phyloP scores from a whole-genome alignment of 2,888 invertebrate species.

The Carpatolechia fugitivella region DNA sequence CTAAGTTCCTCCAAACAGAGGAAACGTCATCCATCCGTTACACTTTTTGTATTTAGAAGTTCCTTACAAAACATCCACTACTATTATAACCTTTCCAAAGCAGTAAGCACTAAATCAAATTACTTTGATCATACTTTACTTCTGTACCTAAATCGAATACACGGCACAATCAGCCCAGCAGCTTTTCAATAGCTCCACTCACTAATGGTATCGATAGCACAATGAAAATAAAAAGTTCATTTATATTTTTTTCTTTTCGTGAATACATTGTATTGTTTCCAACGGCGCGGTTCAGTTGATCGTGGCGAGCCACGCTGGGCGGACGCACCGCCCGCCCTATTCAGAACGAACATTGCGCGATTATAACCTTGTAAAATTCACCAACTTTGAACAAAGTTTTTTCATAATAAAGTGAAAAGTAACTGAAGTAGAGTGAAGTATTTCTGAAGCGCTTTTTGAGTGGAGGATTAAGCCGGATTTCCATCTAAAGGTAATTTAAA shows the following conservation, averaged over 20 bases:
- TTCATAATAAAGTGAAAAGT: background rate
- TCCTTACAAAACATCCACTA: no score
- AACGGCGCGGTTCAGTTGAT: constrained; percentile 40
- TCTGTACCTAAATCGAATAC: no score
- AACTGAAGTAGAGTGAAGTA: background rate
- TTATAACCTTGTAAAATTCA: background rate
- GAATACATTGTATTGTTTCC: background rate
- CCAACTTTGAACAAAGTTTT: background rate
- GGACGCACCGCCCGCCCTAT: constrained; percentile 57
- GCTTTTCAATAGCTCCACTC: no score
- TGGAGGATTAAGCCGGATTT: constrained; percentile 29
- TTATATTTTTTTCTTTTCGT: constrained; percentile 2
- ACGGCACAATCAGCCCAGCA: no score
- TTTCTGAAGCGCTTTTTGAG: constrained; percentile 6
- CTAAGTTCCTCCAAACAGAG: no score
- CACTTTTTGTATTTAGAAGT: no score
- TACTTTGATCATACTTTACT: no score
- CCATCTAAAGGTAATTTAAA: constrained; percentile 37
- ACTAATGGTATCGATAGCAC: no score
- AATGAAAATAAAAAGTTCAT: background rate
- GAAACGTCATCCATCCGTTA: no score
- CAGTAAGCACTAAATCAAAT: no score
- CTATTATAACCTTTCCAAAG: no score
- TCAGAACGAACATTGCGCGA: constrained; percentile 11
- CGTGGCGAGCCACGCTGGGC: constrained; percentile 34